phyloP scores from a whole-genome alignment of 2,888 invertebrate species.

The Calliphora vomitoria region DNA sequence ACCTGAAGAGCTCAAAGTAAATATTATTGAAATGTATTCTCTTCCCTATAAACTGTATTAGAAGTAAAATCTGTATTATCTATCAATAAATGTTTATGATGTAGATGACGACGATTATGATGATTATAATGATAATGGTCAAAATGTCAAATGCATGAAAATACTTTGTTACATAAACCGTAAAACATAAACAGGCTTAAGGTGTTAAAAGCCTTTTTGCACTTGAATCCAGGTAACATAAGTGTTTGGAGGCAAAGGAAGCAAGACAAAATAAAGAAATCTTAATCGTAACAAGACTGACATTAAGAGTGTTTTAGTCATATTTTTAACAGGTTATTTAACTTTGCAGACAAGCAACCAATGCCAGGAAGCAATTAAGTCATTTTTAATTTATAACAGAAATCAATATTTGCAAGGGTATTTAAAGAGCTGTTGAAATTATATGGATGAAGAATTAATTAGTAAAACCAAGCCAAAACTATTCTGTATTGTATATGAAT shows the following conservation, averaged over 20 bases:
- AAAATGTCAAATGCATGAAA: conserved; percentile 66
- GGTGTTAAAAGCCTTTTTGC: conserved; percentile 68
- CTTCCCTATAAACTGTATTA: conserved; percentile 54
- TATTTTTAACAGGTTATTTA: not conserved
- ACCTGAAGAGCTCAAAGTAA: conserved; percentile 51
- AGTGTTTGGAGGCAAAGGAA: not conserved
- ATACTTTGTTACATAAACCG: conserved; percentile 55
- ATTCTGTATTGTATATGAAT: too few species aligned
- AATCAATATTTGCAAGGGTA: not conserved
- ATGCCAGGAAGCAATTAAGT: conserved; percentile 51
- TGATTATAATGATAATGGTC: conserved; percentile 53
- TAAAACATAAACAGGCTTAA: conserved; percentile 60
- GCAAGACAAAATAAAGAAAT: conserved; percentile 10
- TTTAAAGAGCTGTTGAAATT: not conserved
- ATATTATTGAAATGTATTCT: conserved; percentile 64
- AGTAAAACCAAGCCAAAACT: too few species aligned
- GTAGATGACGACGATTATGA: conserved; percentile 19
- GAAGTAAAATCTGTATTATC: conserved; percentile 59
- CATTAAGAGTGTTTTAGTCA: conserved; percentile 53
- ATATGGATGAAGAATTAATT: not conserved
- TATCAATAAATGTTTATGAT: conserved; percentile 58
- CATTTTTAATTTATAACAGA: conserved; percentile 8
- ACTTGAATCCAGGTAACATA: conserved; percentile 54
- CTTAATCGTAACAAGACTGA: conserved; percentile 47
- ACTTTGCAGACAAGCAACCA: conserved; percentile 17